Evolutionary conservation across 2,113 vertebrate species (phyloP).

Genomic region (Colistium nudipinnis): DNA sequence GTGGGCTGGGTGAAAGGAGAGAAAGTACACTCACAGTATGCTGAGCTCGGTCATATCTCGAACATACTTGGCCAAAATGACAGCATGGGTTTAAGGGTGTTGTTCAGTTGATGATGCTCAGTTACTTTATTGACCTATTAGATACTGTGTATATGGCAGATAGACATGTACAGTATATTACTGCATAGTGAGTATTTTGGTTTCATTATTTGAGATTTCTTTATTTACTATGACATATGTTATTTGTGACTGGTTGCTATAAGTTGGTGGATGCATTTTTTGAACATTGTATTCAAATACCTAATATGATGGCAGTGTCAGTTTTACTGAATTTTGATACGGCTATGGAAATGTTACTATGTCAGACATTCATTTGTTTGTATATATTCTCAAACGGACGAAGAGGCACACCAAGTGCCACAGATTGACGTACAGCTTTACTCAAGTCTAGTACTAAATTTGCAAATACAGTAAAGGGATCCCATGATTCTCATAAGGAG

Average conservation of each 20-base stretch:
- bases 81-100: too few relatives aligned
- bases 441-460: slow-evolving; percentile 17
- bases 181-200: background rate
- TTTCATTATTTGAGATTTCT: background rate
- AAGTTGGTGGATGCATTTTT: background rate
- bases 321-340: background rate
- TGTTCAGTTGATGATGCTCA: too few relatives aligned
- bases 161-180: background rate
- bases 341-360: background rate
- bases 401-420: background rate
- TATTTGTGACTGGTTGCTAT: background rate
- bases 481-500: background rate
- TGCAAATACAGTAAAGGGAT: slow-evolving; percentile 20
- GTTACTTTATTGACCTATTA: too few relatives aligned
- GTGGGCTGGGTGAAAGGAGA: slow-evolving; percentile 1
- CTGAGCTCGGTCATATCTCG: too few relatives aligned
- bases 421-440: background rate
- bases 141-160: background rate
- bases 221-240: background rate
- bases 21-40: background rate
- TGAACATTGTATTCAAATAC: background rate
- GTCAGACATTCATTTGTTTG: background rate
- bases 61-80: too few relatives aligned
- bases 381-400: background rate
- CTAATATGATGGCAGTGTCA: background rate